Percentiles rank a stretch among this genome's conserved stretches.
These are phyloP conservation scores for Ochotona princeps DNA, from an alignment of 2,113 vertebrate genomes.

Conservation along the genomic window DNA sequence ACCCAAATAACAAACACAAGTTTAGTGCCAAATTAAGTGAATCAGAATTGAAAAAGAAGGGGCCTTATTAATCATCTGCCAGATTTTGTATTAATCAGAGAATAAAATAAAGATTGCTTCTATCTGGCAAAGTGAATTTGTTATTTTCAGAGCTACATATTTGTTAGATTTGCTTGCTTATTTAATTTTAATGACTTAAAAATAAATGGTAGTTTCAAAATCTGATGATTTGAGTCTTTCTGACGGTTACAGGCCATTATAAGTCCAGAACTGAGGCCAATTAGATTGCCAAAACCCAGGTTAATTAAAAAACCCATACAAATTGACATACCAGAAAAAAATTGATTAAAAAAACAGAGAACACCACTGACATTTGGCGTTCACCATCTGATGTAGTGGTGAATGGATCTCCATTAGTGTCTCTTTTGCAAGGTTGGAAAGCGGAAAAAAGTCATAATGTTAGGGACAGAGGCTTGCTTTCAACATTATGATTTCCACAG, in stretches of 20 bases:
- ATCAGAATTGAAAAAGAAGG: not conserved
- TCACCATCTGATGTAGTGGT: not conserved
- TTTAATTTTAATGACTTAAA: constrained; percentile 23
- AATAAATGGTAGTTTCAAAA: not conserved
- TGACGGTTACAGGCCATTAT: not conserved
- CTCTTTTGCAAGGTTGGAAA: not conserved
- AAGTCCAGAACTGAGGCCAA: not conserved
- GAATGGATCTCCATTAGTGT: not conserved
- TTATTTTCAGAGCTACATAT: constrained; percentile 11
- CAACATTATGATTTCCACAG: not conserved
- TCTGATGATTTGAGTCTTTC: not conserved
- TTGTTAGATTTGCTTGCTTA: not conserved
- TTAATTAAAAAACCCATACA: not conserved
- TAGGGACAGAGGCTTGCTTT: not conserved
- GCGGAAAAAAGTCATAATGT: not conserved
- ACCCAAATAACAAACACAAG: not conserved
- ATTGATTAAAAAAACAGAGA: not conserved
- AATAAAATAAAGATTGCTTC: constrained; percentile 43
- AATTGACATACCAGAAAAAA: not conserved
- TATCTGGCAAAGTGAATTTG: not conserved
- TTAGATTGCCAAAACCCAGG: not conserved
- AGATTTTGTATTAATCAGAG: constrained; percentile 13
- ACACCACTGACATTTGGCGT: not conserved
- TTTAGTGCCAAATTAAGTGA: not conserved
- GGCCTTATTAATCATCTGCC: constrained; percentile 13